phyloP scores from a whole-genome alignment of 2,113 vertebrate species.

The Isichthys henryi region DNA sequence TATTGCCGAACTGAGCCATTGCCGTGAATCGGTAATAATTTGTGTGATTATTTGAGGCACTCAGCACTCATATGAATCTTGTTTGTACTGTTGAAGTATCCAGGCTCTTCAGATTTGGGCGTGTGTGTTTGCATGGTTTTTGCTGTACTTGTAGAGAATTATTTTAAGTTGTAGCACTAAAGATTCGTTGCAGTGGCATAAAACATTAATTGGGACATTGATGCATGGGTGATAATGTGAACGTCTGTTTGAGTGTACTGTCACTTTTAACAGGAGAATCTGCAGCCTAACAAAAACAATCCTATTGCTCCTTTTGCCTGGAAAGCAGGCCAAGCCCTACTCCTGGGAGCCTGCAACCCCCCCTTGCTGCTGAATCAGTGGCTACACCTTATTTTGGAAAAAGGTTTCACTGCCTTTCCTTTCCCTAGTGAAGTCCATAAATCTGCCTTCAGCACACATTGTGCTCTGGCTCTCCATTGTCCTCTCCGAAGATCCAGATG shows the following conservation, averaged over 20 bases:
- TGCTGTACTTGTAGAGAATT: background rate
- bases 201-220: background rate
- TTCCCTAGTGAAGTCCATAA: background rate
- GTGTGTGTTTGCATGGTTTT: background rate
- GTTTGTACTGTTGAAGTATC: background rate
- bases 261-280: background rate
- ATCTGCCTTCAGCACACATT: constrained; percentile 1
- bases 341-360: background rate
- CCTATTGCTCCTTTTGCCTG: background rate
- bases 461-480: background rate
- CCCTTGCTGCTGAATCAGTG: background rate
- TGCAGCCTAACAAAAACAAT: background rate
- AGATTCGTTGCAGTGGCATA: background rate
- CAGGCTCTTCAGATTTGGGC: background rate
- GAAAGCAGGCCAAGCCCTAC: background rate
- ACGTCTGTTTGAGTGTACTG: background rate
- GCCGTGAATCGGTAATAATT: background rate
- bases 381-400: background rate
- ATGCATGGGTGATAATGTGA: background rate
- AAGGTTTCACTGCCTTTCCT: background rate
- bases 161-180: background rate
- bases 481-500: background rate
- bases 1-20: background rate
- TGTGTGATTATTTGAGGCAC: background rate
- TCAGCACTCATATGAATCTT: background rate